Base-by-base conservation (phyloP, 2,113 vertebrate genomes). In the Gavialis gangeticus region DNA sequence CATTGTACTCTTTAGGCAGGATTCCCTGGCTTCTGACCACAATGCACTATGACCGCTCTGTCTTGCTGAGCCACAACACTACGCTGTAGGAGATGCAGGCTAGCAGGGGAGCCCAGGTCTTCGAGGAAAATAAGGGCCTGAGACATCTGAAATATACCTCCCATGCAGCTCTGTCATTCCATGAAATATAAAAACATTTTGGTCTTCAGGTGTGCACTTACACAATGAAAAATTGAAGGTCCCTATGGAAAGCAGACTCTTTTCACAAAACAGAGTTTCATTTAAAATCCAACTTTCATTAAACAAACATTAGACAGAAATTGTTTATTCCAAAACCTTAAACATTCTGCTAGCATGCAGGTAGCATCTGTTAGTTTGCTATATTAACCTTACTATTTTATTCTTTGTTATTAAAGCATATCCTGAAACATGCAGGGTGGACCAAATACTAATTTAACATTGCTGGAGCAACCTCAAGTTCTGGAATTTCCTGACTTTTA, bases 201-300 rank as follows among this genome's bases (percentile, higher is more conserved):
- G 62, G 1, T 1, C 69, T 0, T 24, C 57, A 37, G 77, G 77
- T 54, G 27, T 3, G n/a, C n/a, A 28, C 27, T 84, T 25, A 75
- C 22, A 34, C 78, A 75, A 37, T 22, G 5, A 2, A 54, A 78
- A 13, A 14, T 10, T 30, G 24, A 37, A 12, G 71, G 6, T 15
- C 4, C 1, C 16, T 10, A 3, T 0, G 0, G 2, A 6, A 56
- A 37, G 10, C 46, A 69, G 55, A 15, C 55, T 15, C 5, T 46
- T 54, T 46, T 37, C 0, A 1, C 77, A 62, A 21, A 63, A 27
- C 0, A 0, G 59, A 5, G 19, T 37, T 56, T 3, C 59, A 59
- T 3, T 87, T 17, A 8, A 69, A 19, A 57, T 2, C 12, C 0
- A 0, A 8, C 10, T 15, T n/a, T 18, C 46, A 12, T 2, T 1